Base-by-base conservation (phyloP, 2,797 vertebrate genomes). In the Taeniopygia guttata region DNA sequence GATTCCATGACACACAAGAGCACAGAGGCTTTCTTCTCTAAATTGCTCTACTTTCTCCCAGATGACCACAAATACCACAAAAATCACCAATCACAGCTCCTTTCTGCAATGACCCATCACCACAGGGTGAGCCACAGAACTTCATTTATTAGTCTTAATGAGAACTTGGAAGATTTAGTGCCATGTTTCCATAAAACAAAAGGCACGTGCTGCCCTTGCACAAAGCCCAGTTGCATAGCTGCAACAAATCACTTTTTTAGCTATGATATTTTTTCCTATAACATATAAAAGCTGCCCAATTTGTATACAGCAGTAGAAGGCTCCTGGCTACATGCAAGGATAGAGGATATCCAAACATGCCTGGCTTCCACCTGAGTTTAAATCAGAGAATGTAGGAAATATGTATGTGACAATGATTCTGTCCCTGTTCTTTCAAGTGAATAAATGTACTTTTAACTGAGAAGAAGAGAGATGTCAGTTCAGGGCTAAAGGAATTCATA, bases 401-500 rank as follows among this genome's bases (percentile, higher is more conserved):
- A 75, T 2, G 7, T 29, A n/a, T 52, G 66, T 45, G 81, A 32
- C 83, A 77, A 11, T 5, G 14, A 45, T 60, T 84, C 70, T 82
- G 75, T 45, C 58, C 46, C 64, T 25, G 43, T 87, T 87, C 58
- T 92, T 89, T 94, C 78, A 84, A 43, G 46, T 30, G 70, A 79
- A 87, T 54, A 62, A 84, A 89, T 55, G 38, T 43, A 27, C 43
- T 73, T 75, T 72, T 75, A 73, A 79, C 52, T 51, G n/a, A 89
- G 67, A 79, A 40, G 77, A 16, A 72, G 63, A 76, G n/a, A 55
- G 18, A 54, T 54, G 75, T 87, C 89, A 87, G 75, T 76, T 82
- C 72, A 89, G 36, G 51, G 78, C 40, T 72, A 89, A 91, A 87
- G 51, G 46, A 94, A 92, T 89, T 89, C 70, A 86, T 52, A 73